Base-by-base conservation (phyloP, 2,888 invertebrate genomes). In the Hydriomena furcata region DNA sequence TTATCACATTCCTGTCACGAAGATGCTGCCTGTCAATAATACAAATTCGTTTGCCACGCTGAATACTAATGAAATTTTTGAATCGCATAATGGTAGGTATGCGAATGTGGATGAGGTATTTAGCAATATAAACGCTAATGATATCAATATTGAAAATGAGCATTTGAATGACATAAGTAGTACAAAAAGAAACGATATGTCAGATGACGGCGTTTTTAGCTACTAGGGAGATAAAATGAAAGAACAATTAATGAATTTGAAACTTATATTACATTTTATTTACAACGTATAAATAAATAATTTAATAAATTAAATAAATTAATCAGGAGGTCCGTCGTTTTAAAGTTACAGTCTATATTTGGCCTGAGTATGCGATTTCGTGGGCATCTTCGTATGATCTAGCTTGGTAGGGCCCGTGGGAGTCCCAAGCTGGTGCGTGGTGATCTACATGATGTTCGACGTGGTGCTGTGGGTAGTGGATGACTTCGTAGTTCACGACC, bases 401-500 rank as follows among this genome's bases (percentile, higher is more conserved):
- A 51, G 92, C 93, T 82, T 94, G 94, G 76, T 92, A 92, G 2
- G 93, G 92, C 6, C 88, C 91, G 66, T 93, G 93, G 75, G 79
- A 82, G 68, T 85, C 92, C 92, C 83, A 90, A 12, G 79, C 87
- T n/a, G 91, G 83, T 7, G 86, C 80, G 53, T 88, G 90, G 58
- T 93, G 93, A 65, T 93, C 93, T 1, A 93, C 91, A 10, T 93
- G 93, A 50, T 93, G 93, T 55, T 95, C 94, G 45, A 95, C 95
- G 55, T 92, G 91, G 63, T 93, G 93, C 66, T 93, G 94, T 23
- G 95, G 95, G 73, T 95, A 95, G 80, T 96, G 96, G 62, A 96
- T 94, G 37, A 96, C 95, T 89, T 97, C 96, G 73, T 96, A 96
- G 84, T 96, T 96, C 60, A 96, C 94, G 66, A 95, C 94, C 88